Percentiles rank a stretch among this genome's conserved stretches.
Conservation (phyloP, 2,113 vertebrate species). For the Potamarius usumacintae region DNA sequence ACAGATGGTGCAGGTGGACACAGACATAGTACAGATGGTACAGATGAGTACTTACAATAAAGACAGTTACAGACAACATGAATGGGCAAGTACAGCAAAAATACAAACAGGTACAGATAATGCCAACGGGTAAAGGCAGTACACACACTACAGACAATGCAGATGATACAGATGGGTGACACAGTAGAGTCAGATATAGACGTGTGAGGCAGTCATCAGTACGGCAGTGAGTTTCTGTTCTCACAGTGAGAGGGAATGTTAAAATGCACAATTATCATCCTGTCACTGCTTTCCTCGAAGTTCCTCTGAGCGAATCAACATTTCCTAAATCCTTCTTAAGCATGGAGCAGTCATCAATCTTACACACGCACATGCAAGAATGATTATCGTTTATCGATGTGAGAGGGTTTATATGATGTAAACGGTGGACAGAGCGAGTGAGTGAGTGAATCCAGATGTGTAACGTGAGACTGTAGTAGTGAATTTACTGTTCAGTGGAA, state of each 20-base stretch:
- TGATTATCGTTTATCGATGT: conserved; percentile 26
- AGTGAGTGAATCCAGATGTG: conserved; percentile 35
- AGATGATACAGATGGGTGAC: not conserved
- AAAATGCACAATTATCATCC: conserved; percentile 1
- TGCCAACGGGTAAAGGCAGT: not conserved
- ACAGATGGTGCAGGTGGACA: not conserved
- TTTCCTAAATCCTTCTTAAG: conserved; percentile 30
- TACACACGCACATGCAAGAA: not conserved
- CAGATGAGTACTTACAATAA: not conserved
- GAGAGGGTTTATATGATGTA: conserved; percentile 34
- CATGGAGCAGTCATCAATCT: not conserved
- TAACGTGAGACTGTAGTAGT: conserved; percentile 13
- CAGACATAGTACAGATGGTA: not conserved
- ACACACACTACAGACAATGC: not conserved
- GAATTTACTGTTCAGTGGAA: conserved; percentile 32
- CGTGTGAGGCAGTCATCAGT: not conserved
- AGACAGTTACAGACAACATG: not conserved
- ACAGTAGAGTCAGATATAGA: not conserved
- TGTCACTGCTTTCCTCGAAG: conserved; percentile 2
- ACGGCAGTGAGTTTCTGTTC: not conserved
- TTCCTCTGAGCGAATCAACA: conserved; percentile 16
- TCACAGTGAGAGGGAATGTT: not conserved
- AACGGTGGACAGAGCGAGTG: not conserved
- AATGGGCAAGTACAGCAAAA: not conserved
- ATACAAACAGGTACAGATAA: not conserved